Percentiles rank a stretch among this genome's conserved stretches.
Evolutionary conservation across 2,113 vertebrate genomes (phyloP).

Genomic region (Dendrocopos noguchii): DNA sequence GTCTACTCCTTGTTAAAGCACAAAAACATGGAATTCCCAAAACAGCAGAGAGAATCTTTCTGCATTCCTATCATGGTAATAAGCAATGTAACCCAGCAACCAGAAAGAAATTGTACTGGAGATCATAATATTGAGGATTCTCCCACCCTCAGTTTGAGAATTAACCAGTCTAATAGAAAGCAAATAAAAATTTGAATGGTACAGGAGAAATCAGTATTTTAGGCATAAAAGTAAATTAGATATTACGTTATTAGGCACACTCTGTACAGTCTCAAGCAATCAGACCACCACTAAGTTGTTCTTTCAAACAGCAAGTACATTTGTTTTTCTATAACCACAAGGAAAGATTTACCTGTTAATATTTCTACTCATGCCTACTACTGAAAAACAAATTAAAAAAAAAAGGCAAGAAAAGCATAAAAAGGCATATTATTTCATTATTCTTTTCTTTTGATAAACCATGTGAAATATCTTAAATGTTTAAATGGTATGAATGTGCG

Average conservation of each 20-base stretch:
- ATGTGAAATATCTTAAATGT: not conserved
- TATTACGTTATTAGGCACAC: not conserved
- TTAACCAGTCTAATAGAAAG: not conserved
- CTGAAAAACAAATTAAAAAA: too few relatives aligned
- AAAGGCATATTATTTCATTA: not conserved
- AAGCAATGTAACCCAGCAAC: slow-evolving; percentile 4
- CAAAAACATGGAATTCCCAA: slow-evolving; percentile 6
- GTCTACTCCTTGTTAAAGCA: slow-evolving; percentile 14
- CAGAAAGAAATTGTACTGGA: not conserved
- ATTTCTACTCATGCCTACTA: not conserved
- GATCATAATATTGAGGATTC: not conserved
- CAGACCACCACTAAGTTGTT: not conserved
- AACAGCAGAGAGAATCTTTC: slow-evolving; percentile 5
- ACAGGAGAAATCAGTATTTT: not conserved
- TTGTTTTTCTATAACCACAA: not conserved
- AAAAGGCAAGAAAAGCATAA: not conserved
- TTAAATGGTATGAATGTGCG: not conserved
- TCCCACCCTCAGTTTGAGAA: not conserved
- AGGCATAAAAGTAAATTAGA: not conserved
- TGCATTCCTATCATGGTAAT: slow-evolving; percentile 6
- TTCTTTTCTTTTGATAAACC: not conserved
- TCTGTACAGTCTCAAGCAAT: slow-evolving; percentile 14
- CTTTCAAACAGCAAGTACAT: not conserved
- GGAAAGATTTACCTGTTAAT: slow-evolving; percentile 36
- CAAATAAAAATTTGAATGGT: not conserved